These are phyloP conservation scores for Brachionus rotundiformis DNA, from an alignment of 1,140 invertebrate genomes.

Conservation along the genomic window DNA sequence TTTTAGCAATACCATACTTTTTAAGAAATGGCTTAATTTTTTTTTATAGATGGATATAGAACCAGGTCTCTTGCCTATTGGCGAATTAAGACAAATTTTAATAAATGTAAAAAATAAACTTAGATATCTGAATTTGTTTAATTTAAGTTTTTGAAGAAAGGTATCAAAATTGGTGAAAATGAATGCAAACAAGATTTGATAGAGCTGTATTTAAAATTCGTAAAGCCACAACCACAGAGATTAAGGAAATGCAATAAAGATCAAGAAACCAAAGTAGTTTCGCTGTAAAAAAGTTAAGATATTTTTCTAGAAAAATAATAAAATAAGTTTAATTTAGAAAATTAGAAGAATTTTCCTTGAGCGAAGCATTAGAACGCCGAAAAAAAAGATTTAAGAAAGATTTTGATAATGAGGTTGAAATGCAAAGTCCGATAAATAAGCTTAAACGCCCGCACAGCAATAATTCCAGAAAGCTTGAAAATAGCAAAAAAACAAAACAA, in stretches of 20 bases:
- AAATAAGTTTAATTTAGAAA: not conserved
- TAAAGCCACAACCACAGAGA: conserved; percentile 30
- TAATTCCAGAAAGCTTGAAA: not conserved
- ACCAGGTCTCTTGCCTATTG: not conserved
- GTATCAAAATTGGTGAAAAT: not conserved
- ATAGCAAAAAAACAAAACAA: conserved; percentile 9
- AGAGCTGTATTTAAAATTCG: not conserved
- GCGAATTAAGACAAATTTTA: not conserved
- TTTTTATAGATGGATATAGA: conserved; percentile 22
- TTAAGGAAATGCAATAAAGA: not conserved
- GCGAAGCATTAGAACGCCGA: not conserved
- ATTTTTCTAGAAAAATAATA: too few relatives aligned
- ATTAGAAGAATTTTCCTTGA: not conserved
- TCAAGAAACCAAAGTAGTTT: not conserved
- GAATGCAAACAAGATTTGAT: not conserved
- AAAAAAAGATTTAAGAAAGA: not conserved
- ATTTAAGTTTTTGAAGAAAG: conserved; percentile 1
- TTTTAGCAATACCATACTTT: not conserved
- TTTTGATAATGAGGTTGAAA: not conserved
- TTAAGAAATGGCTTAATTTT: not conserved
- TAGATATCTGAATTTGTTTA: not conserved
- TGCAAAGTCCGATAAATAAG: not conserved
- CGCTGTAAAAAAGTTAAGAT: not conserved
- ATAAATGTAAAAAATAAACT: not conserved
- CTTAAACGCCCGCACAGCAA: not conserved